Conservation (phyloP, 2,797 vertebrate species). For the Mormyrops attenuatus region DNA sequence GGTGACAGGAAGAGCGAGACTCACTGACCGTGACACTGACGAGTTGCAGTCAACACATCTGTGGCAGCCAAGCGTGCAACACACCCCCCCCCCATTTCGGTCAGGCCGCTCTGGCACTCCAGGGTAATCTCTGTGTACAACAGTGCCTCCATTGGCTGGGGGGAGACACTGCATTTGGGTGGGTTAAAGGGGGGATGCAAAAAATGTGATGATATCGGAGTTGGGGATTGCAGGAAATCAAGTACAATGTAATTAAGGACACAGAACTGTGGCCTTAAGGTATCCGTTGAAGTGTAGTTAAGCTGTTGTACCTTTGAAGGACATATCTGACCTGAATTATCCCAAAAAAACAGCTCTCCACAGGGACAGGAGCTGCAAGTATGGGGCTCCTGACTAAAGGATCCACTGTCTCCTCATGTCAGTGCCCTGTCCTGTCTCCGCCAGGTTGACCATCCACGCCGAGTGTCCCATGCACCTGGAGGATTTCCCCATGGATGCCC, state of each 20-base stretch:
- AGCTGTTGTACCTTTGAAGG: neutral
- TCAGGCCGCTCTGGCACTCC: neutral
- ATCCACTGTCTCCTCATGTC: neutral
- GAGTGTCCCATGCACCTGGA: constrained; percentile 99
- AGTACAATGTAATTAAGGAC: neutral
- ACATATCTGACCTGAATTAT: neutral
- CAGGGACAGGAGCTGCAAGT: neutral
- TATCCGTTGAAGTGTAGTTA: neutral
- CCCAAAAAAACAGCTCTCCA: neutral
- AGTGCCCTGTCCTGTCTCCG: constrained; percentile 21
- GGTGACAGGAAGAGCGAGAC: neutral
- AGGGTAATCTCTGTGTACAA: constrained; percentile 15
- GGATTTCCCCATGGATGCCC: constrained; percentile 95
- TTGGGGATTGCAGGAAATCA: neutral
- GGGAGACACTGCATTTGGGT: neutral
- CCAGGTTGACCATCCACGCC: constrained; percentile 91
- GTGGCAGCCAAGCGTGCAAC: constrained; percentile 15
- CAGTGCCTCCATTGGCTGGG: neutral
- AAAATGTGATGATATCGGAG: neutral
- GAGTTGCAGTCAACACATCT: constrained; percentile 22
- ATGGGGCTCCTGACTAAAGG: neutral
- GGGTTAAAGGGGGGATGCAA: neutral
- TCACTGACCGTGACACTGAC: constrained; percentile 38
- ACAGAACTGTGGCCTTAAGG: neutral
- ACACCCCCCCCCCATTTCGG: neutral